Conservation (phyloP, 2,113 vertebrate species). For the Ornithorhynchus anatinus region DNA sequence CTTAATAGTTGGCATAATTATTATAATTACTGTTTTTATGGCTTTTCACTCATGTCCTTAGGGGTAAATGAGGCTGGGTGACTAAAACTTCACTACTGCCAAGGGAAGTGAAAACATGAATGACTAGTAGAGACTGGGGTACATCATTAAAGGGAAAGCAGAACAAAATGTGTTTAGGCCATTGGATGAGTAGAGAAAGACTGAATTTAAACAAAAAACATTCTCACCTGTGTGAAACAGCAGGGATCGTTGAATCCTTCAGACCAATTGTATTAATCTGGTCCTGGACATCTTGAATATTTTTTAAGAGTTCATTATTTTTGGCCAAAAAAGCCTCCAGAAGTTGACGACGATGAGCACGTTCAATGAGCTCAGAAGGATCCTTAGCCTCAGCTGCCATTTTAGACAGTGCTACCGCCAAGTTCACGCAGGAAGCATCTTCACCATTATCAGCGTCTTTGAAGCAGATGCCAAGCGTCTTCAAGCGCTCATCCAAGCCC, state of each 20-base stretch:
- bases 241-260: slow-evolving; percentile 87
- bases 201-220: no score
- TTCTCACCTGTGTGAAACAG: slow-evolving; percentile 84
- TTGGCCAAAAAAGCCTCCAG: slow-evolving; percentile 66
- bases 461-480: slow-evolving; percentile 68
- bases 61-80: no score
- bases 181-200: no score
- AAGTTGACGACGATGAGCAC: slow-evolving; percentile 63
- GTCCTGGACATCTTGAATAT: slow-evolving; percentile 77
- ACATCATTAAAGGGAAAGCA: no score
- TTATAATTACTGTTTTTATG: no score
- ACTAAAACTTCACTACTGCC: no score
- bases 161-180: no score
- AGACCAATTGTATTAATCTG: slow-evolving; percentile 76
- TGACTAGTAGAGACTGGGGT: no score
- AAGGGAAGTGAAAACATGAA: no score
- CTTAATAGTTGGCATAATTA: no score
- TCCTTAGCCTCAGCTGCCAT: slow-evolving; percentile 42
- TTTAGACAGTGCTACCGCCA: slow-evolving; percentile 67
- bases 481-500: slow-evolving; percentile 78
- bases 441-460: slow-evolving; percentile 63
- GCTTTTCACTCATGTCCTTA: no score
- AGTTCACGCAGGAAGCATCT: slow-evolving; percentile 78
- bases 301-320: slow-evolving; percentile 73
- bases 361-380: slow-evolving; percentile 51